phyloP scores from a whole-genome alignment of 2,113 vertebrate genomes.

The Jacana jacana region DNA sequence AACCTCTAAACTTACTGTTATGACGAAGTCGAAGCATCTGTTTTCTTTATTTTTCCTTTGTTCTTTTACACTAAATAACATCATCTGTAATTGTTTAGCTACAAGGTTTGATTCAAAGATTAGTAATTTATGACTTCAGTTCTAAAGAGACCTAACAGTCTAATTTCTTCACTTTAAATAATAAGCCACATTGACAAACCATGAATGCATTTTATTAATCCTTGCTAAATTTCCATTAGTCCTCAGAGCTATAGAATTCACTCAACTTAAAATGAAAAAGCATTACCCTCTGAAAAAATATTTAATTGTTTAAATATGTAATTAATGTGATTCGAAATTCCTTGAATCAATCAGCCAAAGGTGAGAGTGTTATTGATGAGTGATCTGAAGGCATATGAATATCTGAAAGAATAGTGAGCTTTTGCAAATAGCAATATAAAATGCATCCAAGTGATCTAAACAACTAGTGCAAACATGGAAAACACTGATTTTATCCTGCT shows the following conservation, averaged over 20 bases:
- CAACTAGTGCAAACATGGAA: neutral
- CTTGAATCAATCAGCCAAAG: neutral
- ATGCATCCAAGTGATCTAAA: neutral
- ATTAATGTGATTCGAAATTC: neutral
- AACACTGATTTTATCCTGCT: neutral
- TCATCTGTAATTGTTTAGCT: neutral
- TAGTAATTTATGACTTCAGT: neutral
- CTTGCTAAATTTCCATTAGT: neutral
- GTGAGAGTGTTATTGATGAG: neutral
- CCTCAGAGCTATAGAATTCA: neutral
- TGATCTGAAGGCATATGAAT: neutral
- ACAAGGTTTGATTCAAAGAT: neutral
- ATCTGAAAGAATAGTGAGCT: neutral
- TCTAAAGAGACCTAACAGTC: neutral
- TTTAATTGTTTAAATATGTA: neutral
- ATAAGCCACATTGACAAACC: neutral
- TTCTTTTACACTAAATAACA: neutral
- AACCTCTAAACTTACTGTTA: neutral
- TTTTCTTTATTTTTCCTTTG: neutral
- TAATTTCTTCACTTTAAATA: neutral
- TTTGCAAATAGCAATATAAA: neutral
- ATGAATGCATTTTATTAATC: neutral
- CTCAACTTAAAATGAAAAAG: slow-evolving; percentile 6
- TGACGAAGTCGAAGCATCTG: neutral
- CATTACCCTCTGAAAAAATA: neutral